Conservation (phyloP, 64 coral and sea anemone genomes). For the Montipora efflorescens region DNA sequence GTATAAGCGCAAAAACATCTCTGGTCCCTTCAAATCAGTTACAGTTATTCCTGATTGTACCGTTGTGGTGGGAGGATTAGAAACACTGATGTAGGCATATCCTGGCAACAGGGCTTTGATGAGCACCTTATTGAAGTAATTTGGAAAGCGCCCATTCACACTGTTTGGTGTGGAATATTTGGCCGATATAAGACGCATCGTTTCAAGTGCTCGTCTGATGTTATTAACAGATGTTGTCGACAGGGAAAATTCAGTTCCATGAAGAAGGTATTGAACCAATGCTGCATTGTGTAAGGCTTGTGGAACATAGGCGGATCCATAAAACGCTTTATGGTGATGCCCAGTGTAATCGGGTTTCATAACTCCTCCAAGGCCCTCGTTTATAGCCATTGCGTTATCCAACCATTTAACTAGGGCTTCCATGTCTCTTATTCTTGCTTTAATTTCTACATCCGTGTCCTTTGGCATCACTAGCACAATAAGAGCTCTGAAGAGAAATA, state of each 20-base stretch:
- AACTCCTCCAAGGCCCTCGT: conserved; percentile 63
- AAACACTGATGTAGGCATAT: conserved; percentile 49
- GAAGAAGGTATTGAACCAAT: conserved; percentile 45
- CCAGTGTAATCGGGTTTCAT: conserved; percentile 71
- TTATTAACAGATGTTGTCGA: not conserved
- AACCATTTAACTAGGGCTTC: conserved; percentile 30
- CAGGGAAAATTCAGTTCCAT: conserved; percentile 42
- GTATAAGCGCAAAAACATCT: conserved; percentile 35
- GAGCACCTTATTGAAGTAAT: conserved; percentile 17
- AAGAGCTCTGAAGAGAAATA: conserved; percentile 58
- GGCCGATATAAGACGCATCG: conserved; percentile 20
- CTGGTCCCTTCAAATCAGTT: not conserved
- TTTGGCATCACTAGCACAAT: conserved; percentile 59
- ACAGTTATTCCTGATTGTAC: not conserved
- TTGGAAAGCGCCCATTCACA: conserved; percentile 53
- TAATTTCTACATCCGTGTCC: conserved; percentile 13
- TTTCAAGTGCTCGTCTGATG: conserved; percentile 40
- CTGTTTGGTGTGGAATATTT: conserved; percentile 68
- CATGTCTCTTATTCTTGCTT: conserved; percentile 64
- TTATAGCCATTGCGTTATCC: conserved; percentile 36
- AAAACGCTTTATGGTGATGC: conserved; percentile 76
- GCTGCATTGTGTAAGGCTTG: conserved; percentile 58
- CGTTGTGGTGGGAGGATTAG: not conserved
- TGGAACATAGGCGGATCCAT: conserved; percentile 65
- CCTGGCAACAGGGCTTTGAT: conserved; percentile 12